Base-by-base conservation (phyloP, 2,113 vertebrate genomes). In the Ammodytes dubius region DNA sequence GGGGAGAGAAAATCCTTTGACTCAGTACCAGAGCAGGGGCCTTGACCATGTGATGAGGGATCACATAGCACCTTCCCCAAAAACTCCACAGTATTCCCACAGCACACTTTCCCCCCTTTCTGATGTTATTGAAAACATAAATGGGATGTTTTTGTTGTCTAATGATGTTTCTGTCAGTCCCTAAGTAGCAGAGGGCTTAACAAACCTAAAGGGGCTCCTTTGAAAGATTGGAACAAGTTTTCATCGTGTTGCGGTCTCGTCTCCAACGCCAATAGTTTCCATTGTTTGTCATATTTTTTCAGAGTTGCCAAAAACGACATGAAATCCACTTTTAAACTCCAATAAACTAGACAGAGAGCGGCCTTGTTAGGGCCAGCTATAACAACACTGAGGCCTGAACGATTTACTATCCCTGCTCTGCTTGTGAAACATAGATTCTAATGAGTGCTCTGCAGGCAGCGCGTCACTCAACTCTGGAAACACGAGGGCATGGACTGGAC, bases 391-490 rank as follows among this genome's bases (percentile, higher is more conserved):
- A 87, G 88, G 87, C 86, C 80, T 83, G 90, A 91, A 86, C 89
- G 89, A 94, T 95, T 95, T 95, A 95, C 93, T 92, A 89, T 93
- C 89, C 94, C 89, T 49, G 87, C 84, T 91, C 83, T 67, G 92
- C 94, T 93, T 91, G 91, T 95, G 94, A 95, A 95, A 95, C 94
- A 92, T 90, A 88, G 89, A 93, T 91, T 94, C 91, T 95, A 94
- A 95, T 94, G 93, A 95, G 93, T 66, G 89, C 89, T 92, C 81
- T 84, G 81, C 87, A 86, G 87, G 88, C 91, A 83, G 72, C 86
- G 50, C 70, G 92, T 91, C 92, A 90, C 86, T 90, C 87, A 89
- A 84, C 77, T 81, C 79, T 84, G 84, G 66, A 88, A 27, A 84
- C 88, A 91, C 37, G 69, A 85, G 91, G 87, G 88, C 87, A 89